Conservation (phyloP, 2,113 vertebrate species). For the Noctilio leporinus region DNA sequence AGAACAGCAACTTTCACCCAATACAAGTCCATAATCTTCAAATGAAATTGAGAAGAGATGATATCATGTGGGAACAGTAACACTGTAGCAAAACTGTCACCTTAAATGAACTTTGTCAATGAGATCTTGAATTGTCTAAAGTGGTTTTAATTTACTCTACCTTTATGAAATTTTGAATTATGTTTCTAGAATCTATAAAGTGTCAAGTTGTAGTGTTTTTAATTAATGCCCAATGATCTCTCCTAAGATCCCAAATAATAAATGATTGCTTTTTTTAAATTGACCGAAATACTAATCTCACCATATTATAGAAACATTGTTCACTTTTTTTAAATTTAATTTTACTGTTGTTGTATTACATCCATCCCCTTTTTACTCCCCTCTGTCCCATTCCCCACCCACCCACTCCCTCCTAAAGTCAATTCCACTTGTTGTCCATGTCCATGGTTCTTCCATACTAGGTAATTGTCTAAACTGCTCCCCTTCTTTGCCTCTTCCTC, state of each 20-base stretch:
- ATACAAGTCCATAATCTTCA: constrained; percentile 83
- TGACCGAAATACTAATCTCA: constrained; percentile 16
- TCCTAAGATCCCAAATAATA: constrained; percentile 4
- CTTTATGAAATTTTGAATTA: constrained; percentile 58
- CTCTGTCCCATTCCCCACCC: too few species aligned
- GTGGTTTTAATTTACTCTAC: constrained; percentile 48
- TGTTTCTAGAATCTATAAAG: constrained; percentile 52
- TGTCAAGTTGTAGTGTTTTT: neutral
- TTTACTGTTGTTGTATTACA: too few species aligned
- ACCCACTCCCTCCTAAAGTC: too few species aligned
- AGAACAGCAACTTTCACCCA: constrained; percentile 77
- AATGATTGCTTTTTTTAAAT: neutral
- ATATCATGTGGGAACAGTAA: constrained; percentile 86
- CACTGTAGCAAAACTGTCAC: neutral
- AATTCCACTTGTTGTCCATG: too few species aligned
- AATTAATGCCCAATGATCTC: constrained; percentile 26
- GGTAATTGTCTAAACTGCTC: too few species aligned
- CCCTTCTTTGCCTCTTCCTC: too few species aligned
- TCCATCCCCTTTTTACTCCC: too few species aligned
- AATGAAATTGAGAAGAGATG: constrained; percentile 81
- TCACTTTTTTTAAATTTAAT: too few species aligned
- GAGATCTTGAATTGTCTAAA: constrained; percentile 19
- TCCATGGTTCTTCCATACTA: too few species aligned
- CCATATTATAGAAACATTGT: constrained; percentile 6
- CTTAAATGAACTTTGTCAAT: constrained; percentile 47